phyloP scores from a whole-genome alignment of 2,888 invertebrate species.

The Limnephilus marmoratus region DNA sequence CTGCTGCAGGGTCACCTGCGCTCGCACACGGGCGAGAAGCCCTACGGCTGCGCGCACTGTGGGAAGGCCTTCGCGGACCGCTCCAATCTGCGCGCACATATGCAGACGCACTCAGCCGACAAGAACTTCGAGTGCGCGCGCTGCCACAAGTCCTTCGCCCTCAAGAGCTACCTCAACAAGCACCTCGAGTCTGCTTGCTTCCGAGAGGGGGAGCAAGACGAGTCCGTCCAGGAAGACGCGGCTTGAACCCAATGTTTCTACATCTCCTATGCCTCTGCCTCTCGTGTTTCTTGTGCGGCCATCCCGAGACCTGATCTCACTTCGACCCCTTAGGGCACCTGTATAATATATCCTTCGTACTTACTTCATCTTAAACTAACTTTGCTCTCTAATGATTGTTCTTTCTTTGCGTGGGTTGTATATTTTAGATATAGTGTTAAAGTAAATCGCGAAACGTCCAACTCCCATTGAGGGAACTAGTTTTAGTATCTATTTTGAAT shows the following conservation, averaged over 20 bases:
- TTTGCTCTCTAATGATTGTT: conserved; percentile 54
- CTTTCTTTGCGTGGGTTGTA: conserved; percentile 56
- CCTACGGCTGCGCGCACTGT: conserved; percentile 95
- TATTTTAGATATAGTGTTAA: conserved; percentile 53
- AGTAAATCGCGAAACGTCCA: conserved; percentile 66
- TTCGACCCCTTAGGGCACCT: conserved; percentile 58
- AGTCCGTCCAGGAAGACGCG: conserved; percentile 82
- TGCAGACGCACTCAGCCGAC: conserved; percentile 95
- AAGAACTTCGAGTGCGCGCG: conserved; percentile 93
- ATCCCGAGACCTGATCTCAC: conserved; percentile 60
- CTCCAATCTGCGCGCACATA: conserved; percentile 94
- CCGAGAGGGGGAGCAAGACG: conserved; percentile 77
- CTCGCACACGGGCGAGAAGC: conserved; percentile 96
- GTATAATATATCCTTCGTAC: conserved; percentile 51
- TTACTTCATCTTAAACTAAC: conserved; percentile 57
- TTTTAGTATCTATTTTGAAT: conserved; percentile 59
- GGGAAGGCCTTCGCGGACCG: conserved; percentile 97
- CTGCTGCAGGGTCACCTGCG: conserved; percentile 91
- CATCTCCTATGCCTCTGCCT: conserved; percentile 44
- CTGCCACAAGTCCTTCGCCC: conserved; percentile 94
- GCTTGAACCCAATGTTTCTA: conserved; percentile 57
- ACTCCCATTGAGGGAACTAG: conserved; percentile 65
- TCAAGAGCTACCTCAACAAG: conserved; percentile 96
- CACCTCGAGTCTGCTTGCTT: conserved; percentile 95
- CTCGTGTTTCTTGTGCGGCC: conserved; percentile 62